A percentile compares a stretch with the other conserved stretches of the same genome.
Conservation (phyloP, 1,140 invertebrate genomes). For the Vanessa atalanta region DNA sequence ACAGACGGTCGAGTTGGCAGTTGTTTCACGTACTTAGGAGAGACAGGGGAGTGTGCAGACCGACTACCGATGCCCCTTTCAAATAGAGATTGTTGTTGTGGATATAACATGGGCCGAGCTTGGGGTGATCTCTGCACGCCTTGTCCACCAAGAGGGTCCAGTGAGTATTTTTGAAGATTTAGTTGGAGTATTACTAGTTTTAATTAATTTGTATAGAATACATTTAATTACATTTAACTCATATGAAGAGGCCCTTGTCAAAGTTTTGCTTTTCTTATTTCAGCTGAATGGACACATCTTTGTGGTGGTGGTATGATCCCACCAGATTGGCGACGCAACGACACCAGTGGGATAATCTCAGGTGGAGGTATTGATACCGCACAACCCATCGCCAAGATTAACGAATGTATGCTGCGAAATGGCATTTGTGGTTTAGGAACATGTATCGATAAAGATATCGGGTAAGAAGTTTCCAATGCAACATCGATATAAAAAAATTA, state of each 20-base stretch:
- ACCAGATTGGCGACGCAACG: constrained; percentile 62
- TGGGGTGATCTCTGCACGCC: constrained; percentile 91
- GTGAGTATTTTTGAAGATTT: constrained; percentile 71
- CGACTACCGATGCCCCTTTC: constrained; percentile 86
- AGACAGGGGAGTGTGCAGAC: constrained; percentile 86
- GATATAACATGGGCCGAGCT: constrained; percentile 92
- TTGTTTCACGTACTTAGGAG: constrained; percentile 87
- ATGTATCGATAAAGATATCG: constrained; percentile 88
- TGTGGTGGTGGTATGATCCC: constrained; percentile 60
- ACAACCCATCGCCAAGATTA: constrained; percentile 79
- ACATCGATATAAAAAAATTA: no score
- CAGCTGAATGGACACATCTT: constrained; percentile 66
- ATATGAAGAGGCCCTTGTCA: no score
- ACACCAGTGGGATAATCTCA: constrained; percentile 56
- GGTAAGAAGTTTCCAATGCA: constrained; percentile 79
- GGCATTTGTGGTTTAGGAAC: constrained; percentile 89
- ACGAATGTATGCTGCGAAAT: constrained; percentile 87
- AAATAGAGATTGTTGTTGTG: constrained; percentile 93
- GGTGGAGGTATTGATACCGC: constrained; percentile 40
- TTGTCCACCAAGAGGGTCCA: constrained; percentile 87
- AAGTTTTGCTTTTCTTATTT: not conserved
- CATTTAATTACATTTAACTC: no score
- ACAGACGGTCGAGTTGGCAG: constrained; percentile 90
- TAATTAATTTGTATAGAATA: no score
- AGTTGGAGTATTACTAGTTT: no score